These are phyloP conservation scores for Serranochromis macrocephalus DNA, from an alignment of 2,113 vertebrate species.

Conservation along the genomic window DNA sequence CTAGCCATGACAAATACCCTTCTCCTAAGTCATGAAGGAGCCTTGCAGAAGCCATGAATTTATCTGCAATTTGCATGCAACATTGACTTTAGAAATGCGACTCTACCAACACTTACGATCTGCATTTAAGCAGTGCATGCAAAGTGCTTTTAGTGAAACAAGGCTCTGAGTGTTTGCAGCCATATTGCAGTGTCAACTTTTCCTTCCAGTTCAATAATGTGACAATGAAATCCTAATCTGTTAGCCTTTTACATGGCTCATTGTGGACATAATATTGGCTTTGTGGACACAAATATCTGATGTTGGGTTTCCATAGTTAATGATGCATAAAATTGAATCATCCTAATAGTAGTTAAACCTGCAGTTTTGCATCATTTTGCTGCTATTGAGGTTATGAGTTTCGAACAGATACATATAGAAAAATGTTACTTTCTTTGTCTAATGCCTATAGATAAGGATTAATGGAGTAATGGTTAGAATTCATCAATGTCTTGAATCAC, in stretches of 20 bases:
- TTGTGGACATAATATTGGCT: background rate
- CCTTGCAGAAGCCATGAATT: background rate
- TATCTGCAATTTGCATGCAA: background rate
- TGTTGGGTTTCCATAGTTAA: background rate
- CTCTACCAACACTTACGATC: background rate
- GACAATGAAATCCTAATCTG: background rate
- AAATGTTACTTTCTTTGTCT: background rate
- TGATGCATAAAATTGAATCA: background rate
- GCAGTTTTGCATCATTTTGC: background rate
- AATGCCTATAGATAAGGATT: background rate
- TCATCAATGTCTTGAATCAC: constrained; percentile 1
- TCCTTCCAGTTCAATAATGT: background rate
- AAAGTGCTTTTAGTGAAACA: background rate
- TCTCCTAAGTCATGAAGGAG: background rate
- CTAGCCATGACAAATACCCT: background rate
- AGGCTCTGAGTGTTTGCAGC: background rate
- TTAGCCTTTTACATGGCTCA: background rate
- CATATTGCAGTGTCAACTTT: background rate
- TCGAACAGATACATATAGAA: background rate
- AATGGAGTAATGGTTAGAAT: background rate
- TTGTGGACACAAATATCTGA: background rate
- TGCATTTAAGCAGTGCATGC: background rate
- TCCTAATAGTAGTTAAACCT: background rate
- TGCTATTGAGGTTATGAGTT: background rate
- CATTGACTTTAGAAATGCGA: background rate